Percentiles rank a stretch among this genome's conserved stretches.
Conservation (phyloP, 2,888 invertebrate species). For the Mamestra brassicae region DNA sequence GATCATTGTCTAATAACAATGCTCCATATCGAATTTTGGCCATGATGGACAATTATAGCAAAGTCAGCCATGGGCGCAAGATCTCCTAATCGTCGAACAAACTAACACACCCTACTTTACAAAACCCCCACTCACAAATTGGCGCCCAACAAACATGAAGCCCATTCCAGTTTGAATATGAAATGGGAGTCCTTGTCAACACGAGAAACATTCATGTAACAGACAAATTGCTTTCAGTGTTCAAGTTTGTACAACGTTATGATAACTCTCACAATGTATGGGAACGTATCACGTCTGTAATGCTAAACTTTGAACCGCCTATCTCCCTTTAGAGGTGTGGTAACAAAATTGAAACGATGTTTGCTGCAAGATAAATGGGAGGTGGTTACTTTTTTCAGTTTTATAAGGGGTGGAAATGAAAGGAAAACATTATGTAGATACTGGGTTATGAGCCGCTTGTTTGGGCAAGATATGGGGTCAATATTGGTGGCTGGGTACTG, state of each 20-base stretch:
- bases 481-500: conserved; percentile 25
- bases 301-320: conserved; percentile 62
- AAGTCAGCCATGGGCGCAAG: neutral
- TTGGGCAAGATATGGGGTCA: conserved; percentile 37
- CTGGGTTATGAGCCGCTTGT: conserved; percentile 26
- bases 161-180: conserved; percentile 72
- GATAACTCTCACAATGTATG: conserved; percentile 63
- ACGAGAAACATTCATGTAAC: conserved; percentile 73
- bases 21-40: neutral
- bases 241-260: conserved; percentile 69
- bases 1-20: no score
- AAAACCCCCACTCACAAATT: conserved; percentile 50
- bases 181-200: conserved; percentile 77
- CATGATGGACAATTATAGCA: neutral
- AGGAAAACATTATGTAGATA: conserved; percentile 40
- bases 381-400: conserved; percentile 37
- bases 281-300: conserved; percentile 56
- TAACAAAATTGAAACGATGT: conserved; percentile 58
- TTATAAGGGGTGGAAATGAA: conserved; percentile 31
- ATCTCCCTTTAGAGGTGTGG: conserved; percentile 47
- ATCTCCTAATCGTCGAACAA: no score
- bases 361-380: conserved; percentile 39
- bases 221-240: conserved; percentile 77
- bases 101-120: conserved; percentile 17
- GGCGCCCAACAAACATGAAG: conserved; percentile 56